Conservation (phyloP, 2,113 vertebrate species). For the Chaetodon auriga region DNA sequence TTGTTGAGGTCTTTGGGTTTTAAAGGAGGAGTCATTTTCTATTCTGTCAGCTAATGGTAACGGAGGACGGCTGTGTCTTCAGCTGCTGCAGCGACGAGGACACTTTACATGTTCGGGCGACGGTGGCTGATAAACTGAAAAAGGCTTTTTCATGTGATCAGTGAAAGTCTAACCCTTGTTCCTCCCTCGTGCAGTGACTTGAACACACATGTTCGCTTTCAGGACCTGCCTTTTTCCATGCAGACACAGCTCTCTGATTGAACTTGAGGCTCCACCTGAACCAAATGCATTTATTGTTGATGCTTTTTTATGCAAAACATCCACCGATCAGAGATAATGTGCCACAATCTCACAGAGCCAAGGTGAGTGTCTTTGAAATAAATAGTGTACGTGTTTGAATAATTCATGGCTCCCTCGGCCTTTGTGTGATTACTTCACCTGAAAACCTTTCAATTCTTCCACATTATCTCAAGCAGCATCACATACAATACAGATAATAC, state of each 20-base stretch:
- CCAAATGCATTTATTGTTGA: constrained; percentile 15
- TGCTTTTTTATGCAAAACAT: constrained; percentile 46
- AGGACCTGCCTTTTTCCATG: not conserved
- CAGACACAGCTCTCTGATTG: not conserved
- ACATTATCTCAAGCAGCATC: not conserved
- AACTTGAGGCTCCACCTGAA: constrained; percentile 1
- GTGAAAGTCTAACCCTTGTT: not conserved
- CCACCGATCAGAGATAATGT: not conserved
- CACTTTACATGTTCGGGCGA: too few species aligned
- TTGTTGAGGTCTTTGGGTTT: too few species aligned
- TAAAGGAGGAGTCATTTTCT: too few species aligned
- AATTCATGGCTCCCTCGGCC: constrained; percentile 33
- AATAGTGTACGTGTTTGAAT: constrained; percentile 40
- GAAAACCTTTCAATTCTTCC: constrained; percentile 14
- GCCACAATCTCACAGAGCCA: constrained; percentile 3
- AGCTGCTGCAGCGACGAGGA: too few species aligned
- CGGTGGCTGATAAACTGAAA: too few species aligned
- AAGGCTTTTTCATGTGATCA: too few species aligned
- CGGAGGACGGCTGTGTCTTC: too few species aligned
- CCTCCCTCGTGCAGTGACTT: not conserved
- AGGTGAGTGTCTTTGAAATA: constrained; percentile 43
- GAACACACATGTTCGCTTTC: too few species aligned
- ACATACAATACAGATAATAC: not conserved
- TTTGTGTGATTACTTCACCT: constrained; percentile 6
- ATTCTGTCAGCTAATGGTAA: too few species aligned